A percentile compares a stretch with the other conserved stretches of the same genome.
These are phyloP conservation scores for Sitta carolinensis DNA, from an alignment of 2,797 vertebrate species.

Conservation along the genomic window DNA sequence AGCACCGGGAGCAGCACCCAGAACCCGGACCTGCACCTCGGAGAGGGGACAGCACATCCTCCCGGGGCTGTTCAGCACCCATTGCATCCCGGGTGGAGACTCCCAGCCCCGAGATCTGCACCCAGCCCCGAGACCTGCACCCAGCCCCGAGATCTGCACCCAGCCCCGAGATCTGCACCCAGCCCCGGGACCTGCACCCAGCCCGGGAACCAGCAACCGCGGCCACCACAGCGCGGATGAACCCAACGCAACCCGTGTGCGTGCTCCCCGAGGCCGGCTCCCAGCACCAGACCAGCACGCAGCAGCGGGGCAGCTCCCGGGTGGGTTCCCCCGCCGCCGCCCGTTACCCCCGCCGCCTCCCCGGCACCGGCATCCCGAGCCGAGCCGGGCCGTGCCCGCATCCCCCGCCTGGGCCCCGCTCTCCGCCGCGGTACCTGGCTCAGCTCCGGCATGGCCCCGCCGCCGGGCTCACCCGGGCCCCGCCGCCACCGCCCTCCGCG, in stretches of 20 bases:
- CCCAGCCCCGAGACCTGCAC: neutral
- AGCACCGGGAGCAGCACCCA: neutral
- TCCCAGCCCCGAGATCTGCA: neutral
- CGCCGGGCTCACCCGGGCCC: neutral
- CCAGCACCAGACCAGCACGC: neutral
- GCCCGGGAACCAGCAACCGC: neutral
- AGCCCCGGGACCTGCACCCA: neutral
- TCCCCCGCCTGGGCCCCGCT: neutral
- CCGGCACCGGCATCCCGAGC: neutral
- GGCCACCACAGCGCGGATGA: neutral
- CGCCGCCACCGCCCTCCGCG: constrained; percentile 1
- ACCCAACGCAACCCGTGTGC: neutral
- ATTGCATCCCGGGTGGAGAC: neutral
- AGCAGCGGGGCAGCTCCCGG: neutral
- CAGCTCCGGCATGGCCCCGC: neutral
- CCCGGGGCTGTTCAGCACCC: neutral
- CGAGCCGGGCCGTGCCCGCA: neutral
- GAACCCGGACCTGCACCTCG: neutral
- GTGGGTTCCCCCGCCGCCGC: neutral
- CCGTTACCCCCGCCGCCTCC: neutral
- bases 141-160: neutral
- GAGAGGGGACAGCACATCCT: neutral
- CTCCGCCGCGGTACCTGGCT: neutral
- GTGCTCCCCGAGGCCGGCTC: neutral
- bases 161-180: neutral